Evolutionary conservation across 1,140 invertebrate species (phyloP), one percentile per base, ranked within the genome.

Genomic region (Zophobas atratus): DNA sequence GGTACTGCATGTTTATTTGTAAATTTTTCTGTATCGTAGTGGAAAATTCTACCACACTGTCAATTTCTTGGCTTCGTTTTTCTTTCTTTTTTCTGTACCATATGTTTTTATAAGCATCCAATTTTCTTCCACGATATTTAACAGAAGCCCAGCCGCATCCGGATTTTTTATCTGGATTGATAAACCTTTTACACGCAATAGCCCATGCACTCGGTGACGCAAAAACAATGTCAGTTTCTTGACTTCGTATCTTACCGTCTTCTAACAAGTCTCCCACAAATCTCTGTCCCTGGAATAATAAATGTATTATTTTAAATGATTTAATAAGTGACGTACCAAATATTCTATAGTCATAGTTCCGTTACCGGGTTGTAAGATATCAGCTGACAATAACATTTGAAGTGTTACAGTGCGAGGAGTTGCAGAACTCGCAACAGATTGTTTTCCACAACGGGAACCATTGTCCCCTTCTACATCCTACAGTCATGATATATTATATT

Each of bases 181-280:
- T 94, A 57, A 96, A 94, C 78, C 95, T 90, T 84, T 97, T 97
- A 85, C 96, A 97, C 84, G 96, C 93, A 83, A 96, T 94, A 0
- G 96, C 95, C 96, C 96, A 97, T 1, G 96, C 94, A 83, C 94
- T 96, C 33, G 96, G 96, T n/a, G 95, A 96, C 76, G 93, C 92
- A 87, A 97, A 97, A 82, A 96, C 90, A 78, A 95, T 93, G 85
- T 95, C 93, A 63, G 94, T 95, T 88, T 96, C 95, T 86, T 94
- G 93, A 77, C 95, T 96, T 85, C 93, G 92, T 75, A 97, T 97
- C 89, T 95, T 95, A 39, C 96, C 96, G 90, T 95, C 94, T 51
- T 92, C 85, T 80, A 96, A 88, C 33, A 97, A 88, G 87, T 97
- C 96, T 38, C 95, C 96, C 77, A 94, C 91, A 89, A 97, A 97